These are phyloP conservation scores for Dichetophora obliterata DNA, from an alignment of 2,888 invertebrate genomes.

Conservation along the genomic window DNA sequence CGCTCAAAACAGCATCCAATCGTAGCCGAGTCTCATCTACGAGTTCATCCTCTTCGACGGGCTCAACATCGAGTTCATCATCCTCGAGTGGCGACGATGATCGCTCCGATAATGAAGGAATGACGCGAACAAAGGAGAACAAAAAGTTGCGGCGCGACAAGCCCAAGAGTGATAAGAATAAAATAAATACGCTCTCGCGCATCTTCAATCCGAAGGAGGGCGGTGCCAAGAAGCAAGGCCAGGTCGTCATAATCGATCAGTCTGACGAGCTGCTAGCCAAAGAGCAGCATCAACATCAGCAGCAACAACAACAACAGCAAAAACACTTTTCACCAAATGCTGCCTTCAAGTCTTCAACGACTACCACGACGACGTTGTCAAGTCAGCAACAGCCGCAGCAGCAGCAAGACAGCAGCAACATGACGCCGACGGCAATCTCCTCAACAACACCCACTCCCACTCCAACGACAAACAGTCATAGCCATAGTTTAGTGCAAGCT, in stretches of 20 bases:
- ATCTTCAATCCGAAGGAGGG: conserved; percentile 81
- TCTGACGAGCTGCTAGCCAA: conserved; percentile 70
- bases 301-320: conserved; percentile 57
- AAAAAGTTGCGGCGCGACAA: conserved; percentile 62
- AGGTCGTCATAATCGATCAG: conserved; percentile 79
- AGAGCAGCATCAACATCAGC: conserved; percentile 64
- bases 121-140: conserved; percentile 55
- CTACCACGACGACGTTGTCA: conserved; percentile 36
- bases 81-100: conserved; percentile 54
- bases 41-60: conserved; percentile 48
- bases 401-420: conserved; percentile 46
- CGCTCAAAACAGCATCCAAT: conserved; percentile 49
- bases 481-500: neutral
- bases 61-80: conserved; percentile 49
- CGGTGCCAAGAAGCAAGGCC: conserved; percentile 80
- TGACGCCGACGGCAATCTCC: conserved; percentile 40
- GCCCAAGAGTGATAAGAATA: conserved; percentile 77
- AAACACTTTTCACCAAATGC: conserved; percentile 54
- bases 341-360: conserved; percentile 48
- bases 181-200: conserved; percentile 77
- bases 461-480: conserved; percentile 33
- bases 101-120: conserved; percentile 58
- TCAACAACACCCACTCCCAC: conserved; percentile 36
- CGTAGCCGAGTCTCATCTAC: conserved; percentile 49
- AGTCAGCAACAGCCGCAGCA: conserved; percentile 47